Evolutionary conservation across 2,113 vertebrate genomes (phyloP).

Genomic region (Oreocharis arfaki): DNA sequence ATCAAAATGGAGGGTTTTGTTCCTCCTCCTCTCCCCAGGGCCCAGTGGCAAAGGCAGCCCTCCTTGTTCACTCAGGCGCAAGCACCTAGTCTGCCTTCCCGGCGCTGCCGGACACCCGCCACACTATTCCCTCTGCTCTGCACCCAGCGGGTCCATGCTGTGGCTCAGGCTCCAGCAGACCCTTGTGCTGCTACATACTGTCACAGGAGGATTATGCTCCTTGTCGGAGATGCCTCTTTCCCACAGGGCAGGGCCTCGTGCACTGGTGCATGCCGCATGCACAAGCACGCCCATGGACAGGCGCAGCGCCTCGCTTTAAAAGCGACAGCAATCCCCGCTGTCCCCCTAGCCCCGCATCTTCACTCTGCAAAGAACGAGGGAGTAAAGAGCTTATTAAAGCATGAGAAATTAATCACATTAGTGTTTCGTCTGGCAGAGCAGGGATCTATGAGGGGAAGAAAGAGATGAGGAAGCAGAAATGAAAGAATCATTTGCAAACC

Average conservation of each 20-base stretch:
- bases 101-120: accelerated
- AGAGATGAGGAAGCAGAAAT: neutral
- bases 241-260: neutral
- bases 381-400: neutral
- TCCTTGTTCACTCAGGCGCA: neutral
- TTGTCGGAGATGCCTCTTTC: neutral
- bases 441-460: neutral
- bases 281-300: neutral
- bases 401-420: neutral
- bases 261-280: accelerated
- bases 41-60: neutral
- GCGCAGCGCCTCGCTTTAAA: accelerated
- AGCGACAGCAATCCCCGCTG: accelerated
- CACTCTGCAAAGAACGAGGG: neutral
- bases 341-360: neutral
- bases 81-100: neutral
- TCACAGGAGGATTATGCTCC: accelerated
- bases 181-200: accelerated
- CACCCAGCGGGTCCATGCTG: accelerated
- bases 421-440: neutral
- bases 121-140: accelerated
- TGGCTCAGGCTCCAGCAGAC: neutral
- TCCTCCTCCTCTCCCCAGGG: slow-evolving; percentile 21
- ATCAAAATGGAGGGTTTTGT: slow-evolving; percentile 75
- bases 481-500: neutral